phyloP scores from a whole-genome alignment of 2,888 invertebrate species.

The Ametastegia equiseti region DNA sequence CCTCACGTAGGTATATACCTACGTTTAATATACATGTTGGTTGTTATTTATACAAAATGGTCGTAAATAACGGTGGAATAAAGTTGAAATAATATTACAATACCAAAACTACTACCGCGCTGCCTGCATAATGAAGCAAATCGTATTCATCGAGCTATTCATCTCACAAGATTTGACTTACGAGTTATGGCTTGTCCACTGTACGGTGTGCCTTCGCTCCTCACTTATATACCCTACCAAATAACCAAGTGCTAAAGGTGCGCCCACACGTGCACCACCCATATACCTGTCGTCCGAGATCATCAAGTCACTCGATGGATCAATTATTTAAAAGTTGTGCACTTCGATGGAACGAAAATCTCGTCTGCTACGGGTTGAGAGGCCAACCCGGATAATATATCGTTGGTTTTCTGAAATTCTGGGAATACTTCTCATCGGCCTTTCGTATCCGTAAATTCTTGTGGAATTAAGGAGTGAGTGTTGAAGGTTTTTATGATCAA shows the following conservation, averaged over 20 bases:
- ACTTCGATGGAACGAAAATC: too few relatives aligned
- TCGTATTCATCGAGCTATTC: slow-evolving; percentile 62
- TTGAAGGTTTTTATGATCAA: background rate
- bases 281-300: background rate
- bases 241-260: slow-evolving; percentile 29
- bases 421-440: background rate
- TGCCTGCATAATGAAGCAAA: slow-evolving; percentile 53
- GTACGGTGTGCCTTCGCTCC: slow-evolving; percentile 46
- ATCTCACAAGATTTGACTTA: slow-evolving; percentile 60
- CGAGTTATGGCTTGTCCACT: slow-evolving; percentile 50
- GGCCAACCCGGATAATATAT: too few relatives aligned
- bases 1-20: background rate
- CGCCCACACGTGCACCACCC: slow-evolving; percentile 36
- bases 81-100: slow-evolving; percentile 41
- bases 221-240: slow-evolving; percentile 34
- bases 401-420: too few relatives aligned
- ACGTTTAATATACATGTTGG: background rate
- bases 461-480: background rate
- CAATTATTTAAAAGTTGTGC: background rate
- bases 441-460: background rate
- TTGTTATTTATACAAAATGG: slow-evolving; percentile 11
- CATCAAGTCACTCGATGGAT: slow-evolving; percentile 4
- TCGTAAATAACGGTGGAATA: slow-evolving; percentile 40
- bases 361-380: too few relatives aligned
- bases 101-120: slow-evolving; percentile 39